Conservation (phyloP, 2,888 invertebrate genomes). For the Erebia palarica region DNA sequence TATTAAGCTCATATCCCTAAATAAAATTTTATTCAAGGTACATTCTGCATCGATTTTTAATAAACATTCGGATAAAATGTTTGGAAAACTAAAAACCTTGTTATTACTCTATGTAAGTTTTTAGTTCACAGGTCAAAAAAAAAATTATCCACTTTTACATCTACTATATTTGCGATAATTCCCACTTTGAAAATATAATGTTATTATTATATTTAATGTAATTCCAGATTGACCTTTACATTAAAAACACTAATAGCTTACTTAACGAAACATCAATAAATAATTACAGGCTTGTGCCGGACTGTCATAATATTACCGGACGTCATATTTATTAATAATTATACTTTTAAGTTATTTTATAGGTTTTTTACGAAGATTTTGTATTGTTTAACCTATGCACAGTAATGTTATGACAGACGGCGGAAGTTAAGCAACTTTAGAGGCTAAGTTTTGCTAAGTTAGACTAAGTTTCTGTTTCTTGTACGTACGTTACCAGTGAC, state of each 20-base stretch:
- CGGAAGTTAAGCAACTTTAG: conserved; percentile 47
- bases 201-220: no score
- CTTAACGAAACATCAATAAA: background rate
- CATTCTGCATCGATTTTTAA: background rate
- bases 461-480: conserved; percentile 54
- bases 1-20: background rate
- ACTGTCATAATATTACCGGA: conserved; percentile 26
- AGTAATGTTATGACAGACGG: conserved; percentile 30
- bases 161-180: no score
- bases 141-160: background rate
- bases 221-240: background rate
- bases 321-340: conserved; percentile 24
- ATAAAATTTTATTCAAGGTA: background rate
- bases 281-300: background rate
- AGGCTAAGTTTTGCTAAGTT: conserved; percentile 59
- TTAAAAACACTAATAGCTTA: conserved; percentile 14
- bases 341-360: conserved; percentile 27
- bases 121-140: conserved; percentile 7
- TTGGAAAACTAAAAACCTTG: conserved; percentile 17
- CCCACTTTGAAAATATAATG: no score
- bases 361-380: conserved; percentile 22
- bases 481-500: conserved; percentile 77
- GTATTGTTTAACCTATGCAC: conserved; percentile 3
- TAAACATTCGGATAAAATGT: conserved; percentile 12
- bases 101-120: conserved; percentile 15